Percentiles rank a stretch among this genome's conserved stretches.
phyloP scores from a whole-genome alignment of 1,140 invertebrate species.

The Caenorhabditis inopinata region DNA sequence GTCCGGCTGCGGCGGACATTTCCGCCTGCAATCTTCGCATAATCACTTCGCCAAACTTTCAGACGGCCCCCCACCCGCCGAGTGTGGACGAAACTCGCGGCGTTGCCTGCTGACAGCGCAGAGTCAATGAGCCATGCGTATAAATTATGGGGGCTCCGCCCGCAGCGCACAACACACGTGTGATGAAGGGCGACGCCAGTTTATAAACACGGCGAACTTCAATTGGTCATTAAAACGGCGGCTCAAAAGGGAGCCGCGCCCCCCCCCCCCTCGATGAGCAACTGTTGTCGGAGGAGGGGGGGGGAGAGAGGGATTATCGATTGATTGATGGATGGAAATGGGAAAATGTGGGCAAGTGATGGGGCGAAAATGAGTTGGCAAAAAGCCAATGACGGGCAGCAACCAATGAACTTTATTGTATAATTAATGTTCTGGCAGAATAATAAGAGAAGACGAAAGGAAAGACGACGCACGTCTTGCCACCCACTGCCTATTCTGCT shows the following conservation, averaged over 20 bases:
- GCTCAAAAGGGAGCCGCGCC: constrained; percentile 14
- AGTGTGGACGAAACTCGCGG: no score
- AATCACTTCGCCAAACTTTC: constrained; percentile 20
- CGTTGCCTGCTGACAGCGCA: no score
- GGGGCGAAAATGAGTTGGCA: neutral
- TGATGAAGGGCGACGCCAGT: neutral
- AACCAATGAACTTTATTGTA: constrained; percentile 9
- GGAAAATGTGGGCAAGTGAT: neutral
- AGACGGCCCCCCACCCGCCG: no score
- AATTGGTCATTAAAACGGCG: constrained; percentile 19
- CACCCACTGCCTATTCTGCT: no score
- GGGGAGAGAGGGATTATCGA: neutral
- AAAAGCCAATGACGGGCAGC: neutral
- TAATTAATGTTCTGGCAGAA: neutral
- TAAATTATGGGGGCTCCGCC: constrained; percentile 22
- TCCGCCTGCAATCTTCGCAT: neutral
- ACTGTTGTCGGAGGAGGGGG: neutral
- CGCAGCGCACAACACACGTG: neutral
- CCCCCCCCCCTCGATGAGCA: neutral
- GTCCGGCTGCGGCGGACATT: neutral
- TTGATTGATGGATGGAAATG: constrained; percentile 20
- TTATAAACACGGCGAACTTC: constrained; percentile 26
- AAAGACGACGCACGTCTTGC: no score
- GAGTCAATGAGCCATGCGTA: neutral
- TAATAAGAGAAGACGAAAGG: neutral